These are phyloP conservation scores for Hemibagrus guttatus DNA, from an alignment of 2,797 vertebrate genomes.

Conservation along the genomic window DNA sequence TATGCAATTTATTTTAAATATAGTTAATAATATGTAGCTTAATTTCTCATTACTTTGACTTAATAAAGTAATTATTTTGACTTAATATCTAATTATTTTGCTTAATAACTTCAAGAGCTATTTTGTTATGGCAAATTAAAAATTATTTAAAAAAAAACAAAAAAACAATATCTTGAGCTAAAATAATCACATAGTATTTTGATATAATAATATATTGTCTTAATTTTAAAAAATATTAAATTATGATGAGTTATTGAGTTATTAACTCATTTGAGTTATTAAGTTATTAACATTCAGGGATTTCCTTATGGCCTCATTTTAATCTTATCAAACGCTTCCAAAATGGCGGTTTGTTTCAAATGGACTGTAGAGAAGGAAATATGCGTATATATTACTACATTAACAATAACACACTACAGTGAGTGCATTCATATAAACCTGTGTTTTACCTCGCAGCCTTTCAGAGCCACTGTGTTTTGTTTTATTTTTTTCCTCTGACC, in stretches of 20 bases:
- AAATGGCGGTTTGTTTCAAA: not conserved
- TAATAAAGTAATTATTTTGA: not conserved
- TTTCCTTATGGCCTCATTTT: not conserved
- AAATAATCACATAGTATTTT: not conserved
- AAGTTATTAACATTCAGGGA: not conserved
- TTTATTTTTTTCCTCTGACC: not conserved
- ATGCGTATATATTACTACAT: not conserved
- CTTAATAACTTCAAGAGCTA: not conserved
- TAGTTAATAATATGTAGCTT: not conserved
- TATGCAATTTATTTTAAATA: not conserved
- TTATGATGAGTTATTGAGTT: not conserved
- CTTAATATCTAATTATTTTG: not conserved
- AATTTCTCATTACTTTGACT: not conserved
- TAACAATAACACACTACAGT: not conserved
- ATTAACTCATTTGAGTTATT: no score
- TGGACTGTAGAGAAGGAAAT: not conserved
- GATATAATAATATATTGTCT: not conserved
- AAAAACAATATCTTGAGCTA: not conserved
- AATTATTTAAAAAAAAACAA: not conserved
- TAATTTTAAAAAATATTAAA: not conserved
- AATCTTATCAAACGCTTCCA: not conserved
- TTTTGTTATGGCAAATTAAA: not conserved
- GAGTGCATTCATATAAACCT: not conserved
- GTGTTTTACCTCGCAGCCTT: not conserved
- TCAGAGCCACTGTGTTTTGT: not conserved